phyloP scores from a whole-genome alignment of 53 echinoderm and acorn worm genomes.

The Temnopleurus reevesii region DNA sequence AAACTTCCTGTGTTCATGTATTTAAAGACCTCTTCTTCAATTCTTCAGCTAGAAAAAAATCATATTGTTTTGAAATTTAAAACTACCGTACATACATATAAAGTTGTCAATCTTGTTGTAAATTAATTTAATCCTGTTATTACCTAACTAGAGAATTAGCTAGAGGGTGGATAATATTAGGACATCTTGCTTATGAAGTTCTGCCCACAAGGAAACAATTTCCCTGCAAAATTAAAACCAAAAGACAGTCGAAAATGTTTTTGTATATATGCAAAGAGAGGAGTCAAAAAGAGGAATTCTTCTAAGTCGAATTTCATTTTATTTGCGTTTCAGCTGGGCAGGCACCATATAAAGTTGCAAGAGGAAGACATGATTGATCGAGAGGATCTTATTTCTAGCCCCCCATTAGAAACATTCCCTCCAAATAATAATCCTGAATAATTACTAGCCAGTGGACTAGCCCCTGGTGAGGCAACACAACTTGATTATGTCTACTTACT shows the following conservation, averaged over 20 bases:
- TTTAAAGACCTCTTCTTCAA: too few relatives aligned
- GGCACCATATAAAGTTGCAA: not conserved
- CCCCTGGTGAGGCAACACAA: constrained; percentile 11
- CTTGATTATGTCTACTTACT: constrained; percentile 14
- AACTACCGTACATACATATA: too few relatives aligned
- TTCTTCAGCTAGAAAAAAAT: too few relatives aligned
- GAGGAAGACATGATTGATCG: constrained; percentile 14
- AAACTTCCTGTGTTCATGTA: too few relatives aligned
- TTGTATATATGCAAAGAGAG: not conserved
- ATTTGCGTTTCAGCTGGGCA: constrained; percentile 6
- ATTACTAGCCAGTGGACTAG: constrained; percentile 14
- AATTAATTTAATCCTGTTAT: not conserved
- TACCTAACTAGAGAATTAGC: not conserved
- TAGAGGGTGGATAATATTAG: not conserved
- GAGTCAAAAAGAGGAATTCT: not conserved
- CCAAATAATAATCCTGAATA: constrained; percentile 36
- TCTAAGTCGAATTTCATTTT: not conserved
- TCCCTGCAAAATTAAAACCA: not conserved
- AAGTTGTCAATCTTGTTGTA: not conserved
- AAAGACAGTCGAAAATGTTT: not conserved
- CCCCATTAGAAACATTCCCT: not conserved
- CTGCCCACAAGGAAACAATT: not conserved
- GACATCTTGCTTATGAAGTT: not conserved
- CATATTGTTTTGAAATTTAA: too few relatives aligned
- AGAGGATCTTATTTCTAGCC: constrained; percentile 8